Percentiles rank a stretch among this genome's conserved stretches.
Conservation (phyloP, 2,888 invertebrate species). For the Lutraria lutraria region DNA sequence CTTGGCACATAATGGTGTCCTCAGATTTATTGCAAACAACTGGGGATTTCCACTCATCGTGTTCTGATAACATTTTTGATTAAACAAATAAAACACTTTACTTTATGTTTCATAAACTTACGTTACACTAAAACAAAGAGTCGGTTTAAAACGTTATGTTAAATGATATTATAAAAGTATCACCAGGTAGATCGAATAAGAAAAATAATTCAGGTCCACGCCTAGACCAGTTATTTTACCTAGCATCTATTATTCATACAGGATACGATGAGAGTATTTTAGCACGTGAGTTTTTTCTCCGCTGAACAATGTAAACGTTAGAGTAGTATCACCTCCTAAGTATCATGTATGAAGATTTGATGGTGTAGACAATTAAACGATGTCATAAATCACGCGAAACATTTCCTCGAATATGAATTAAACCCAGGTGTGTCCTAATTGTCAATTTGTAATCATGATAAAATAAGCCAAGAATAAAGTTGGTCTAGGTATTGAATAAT, state of each 20-base stretch:
- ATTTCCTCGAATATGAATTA: not conserved
- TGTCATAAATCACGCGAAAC: not conserved
- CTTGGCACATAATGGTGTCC: not conserved
- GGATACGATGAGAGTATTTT: not conserved
- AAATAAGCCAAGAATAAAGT: not conserved
- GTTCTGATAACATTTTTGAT: not conserved
- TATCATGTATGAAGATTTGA: not conserved
- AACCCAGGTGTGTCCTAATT: constrained; percentile 15
- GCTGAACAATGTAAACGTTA: not conserved
- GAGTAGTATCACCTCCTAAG: not conserved
- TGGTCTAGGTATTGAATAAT: not conserved
- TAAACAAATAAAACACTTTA: not conserved
- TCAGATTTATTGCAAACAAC: not conserved
- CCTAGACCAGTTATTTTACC: not conserved
- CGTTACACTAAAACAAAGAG: not conserved
- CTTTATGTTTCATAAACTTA: not conserved
- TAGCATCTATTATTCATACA: not conserved
- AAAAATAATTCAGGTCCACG: not conserved
- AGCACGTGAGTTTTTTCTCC: not conserved
- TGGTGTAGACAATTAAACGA: not conserved
- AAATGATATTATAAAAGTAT: not conserved
- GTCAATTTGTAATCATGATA: constrained; percentile 1
- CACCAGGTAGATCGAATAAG: not conserved
- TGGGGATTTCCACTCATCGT: not conserved
- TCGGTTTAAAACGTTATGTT: not conserved